Evolutionary conservation across 2,797 vertebrate species (phyloP), one percentile per base, ranked within the genome.

Genomic region (Holocentrus rufus): DNA sequence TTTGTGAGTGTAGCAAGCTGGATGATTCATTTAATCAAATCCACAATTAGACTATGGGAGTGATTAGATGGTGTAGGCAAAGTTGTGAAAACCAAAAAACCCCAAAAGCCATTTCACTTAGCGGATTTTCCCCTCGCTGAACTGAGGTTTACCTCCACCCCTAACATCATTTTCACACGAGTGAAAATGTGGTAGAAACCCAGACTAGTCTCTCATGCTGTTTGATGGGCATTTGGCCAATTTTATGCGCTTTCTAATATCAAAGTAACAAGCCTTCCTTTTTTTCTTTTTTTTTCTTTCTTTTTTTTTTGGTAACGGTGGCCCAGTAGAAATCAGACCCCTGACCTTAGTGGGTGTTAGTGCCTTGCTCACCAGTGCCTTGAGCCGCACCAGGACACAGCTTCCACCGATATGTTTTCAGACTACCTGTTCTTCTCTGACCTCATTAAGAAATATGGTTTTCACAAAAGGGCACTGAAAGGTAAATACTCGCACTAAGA

Each of bases 41-140:
- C 47, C 47, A 10, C n/a, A 50, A 50, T 50, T 50, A 50, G 2
- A 17, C 17, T 47, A 66, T 67, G 69, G 65, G 56, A 34, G 76
- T 22, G 34, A 75, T 81, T 81, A 44, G 23, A 42, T 1, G 22
- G 64, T 60, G 34, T 13, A n/a, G 76, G 73, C 63, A 42, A 55
- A 74, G 65, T 67, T 74, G 67, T 65, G 56, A 71, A 72, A 72
- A 72, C 44, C 17, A 47, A 20, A n/a, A 82, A 82, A 56, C 25
- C 53, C 44, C 14, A 61, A 64, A 44, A 22, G 46, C 2, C 46
- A 20, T 49, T 1, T 44, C 60, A 82, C 50, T 61, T 36, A 55
- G 66, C 59, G 65, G 59, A 53, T 74, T 74, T 77, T 55, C 60
- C 70, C 59, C 72, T 53, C n/a, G n/a, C 57, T 80, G 62, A 31